Evolutionary conservation across 2,888 invertebrate species (phyloP).

Genomic region (Polyploca ridens): DNA sequence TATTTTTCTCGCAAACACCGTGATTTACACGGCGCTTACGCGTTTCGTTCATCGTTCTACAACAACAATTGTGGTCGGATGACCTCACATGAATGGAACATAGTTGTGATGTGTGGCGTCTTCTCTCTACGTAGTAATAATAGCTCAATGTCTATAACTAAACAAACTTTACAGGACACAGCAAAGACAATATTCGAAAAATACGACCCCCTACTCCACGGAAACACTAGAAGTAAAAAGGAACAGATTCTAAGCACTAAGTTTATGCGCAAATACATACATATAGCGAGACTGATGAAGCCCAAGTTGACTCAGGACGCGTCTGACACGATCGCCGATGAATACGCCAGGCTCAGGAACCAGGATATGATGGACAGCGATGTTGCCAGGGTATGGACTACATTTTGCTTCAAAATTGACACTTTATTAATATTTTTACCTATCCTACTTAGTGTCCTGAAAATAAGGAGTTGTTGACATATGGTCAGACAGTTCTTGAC

Average conservation of each 20-base stretch:
- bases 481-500: too few relatives aligned
- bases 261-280: conserved; percentile 98
- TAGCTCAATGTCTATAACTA: too few relatives aligned
- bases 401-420: not conserved
- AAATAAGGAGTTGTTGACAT: too few relatives aligned
- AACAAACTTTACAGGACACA: conserved; percentile 73
- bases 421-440: too few relatives aligned
- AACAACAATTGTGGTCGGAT: too few relatives aligned
- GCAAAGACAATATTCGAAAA: conserved; percentile 93
- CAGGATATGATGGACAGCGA: conserved; percentile 94
- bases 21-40: too few relatives aligned
- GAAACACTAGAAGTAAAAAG: conserved; percentile 89
- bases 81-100: too few relatives aligned
- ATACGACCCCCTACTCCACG: conserved; percentile 95
- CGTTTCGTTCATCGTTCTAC: too few relatives aligned
- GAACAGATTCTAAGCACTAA: conserved; percentile 95
- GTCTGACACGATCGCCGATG: conserved; percentile 94
- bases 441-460: too few relatives aligned
- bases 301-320: conserved; percentile 96
- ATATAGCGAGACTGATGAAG: conserved; percentile 97
- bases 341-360: conserved; percentile 95
- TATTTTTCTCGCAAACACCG: too few relatives aligned
- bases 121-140: too few relatives aligned
- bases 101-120: too few relatives aligned
- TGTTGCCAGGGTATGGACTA: conserved; percentile 90